Base-by-base conservation (phyloP, 2,113 vertebrate genomes). In the Cichladusa arquata region DNA sequence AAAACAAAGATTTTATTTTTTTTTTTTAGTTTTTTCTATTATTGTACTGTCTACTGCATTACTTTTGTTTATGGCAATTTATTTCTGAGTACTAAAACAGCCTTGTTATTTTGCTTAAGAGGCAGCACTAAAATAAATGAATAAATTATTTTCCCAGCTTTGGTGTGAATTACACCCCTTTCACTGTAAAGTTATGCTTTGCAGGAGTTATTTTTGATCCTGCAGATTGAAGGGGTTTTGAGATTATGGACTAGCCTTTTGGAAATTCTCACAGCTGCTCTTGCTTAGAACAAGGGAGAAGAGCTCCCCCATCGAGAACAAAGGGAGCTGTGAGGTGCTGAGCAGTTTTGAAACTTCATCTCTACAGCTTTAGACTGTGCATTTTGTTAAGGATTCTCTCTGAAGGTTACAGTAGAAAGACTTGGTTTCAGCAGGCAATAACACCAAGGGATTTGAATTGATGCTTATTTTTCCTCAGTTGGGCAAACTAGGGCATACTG, bases 361-460 rank as follows among this genome's bases (percentile, higher is more conserved):
- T 6, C 3, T 36, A 8, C 33, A 51, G 44, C 47, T 84, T 81
- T 74, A 53, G 48, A 91, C 31, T 76, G n/a, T n/a, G 36, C 12
- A n/a, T 95, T 90, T 80, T 93, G 57, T 86, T 90, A 86, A 73
- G 73, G 83, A 71, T 84, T 84, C 73, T 91, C 25, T 92, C 69
- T 87, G 80, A 88, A 84, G 31, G 56, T 61, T 84, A 34, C 26
- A 45, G 73, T 33, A 87, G n/a, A 87, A 92, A 84, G 61, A 26
- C 57, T 66, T 48, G 20, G 23, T 74, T 89, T 74, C 42, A 60
- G 53, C 57, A 87, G 72, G 56, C 34, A 84, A 7, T 40, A 86
- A 25, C 53, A 93, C 69, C 28, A 40, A 48, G 44, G 22, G 72
- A 58, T 82, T 82, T 71, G 58, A 40, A 19, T 2, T 45, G 44